These are phyloP conservation scores for Oreochromis spilurus DNA, from an alignment of 2,113 vertebrate species.

Conservation along the genomic window DNA sequence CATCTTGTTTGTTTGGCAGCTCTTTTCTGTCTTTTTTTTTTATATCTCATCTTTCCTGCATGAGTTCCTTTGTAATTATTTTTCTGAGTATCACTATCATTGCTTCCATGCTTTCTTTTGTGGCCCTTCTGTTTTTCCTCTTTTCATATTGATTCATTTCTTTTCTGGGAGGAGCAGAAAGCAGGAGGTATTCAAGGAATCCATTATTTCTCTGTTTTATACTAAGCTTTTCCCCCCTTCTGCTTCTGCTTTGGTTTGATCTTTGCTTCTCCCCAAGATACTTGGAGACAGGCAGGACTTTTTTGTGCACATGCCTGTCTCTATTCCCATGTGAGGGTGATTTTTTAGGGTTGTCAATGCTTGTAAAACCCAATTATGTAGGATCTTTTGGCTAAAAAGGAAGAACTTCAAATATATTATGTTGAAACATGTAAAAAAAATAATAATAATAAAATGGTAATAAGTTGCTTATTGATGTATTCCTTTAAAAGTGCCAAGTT, in stretches of 20 bases:
- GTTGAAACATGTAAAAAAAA: background rate
- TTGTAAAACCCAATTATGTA: background rate
- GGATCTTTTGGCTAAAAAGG: background rate
- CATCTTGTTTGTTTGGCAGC: background rate
- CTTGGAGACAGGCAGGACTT: background rate
- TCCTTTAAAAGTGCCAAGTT: background rate
- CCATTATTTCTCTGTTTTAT: background rate
- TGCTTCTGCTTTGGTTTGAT: slow-evolving; percentile 10
- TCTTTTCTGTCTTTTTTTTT: background rate
- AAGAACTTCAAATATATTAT: background rate
- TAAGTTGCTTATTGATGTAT: background rate
- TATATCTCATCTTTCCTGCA: background rate
- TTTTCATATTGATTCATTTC: background rate
- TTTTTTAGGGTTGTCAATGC: background rate
- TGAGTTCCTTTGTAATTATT: background rate
- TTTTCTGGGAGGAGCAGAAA: background rate
- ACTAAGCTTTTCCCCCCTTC: background rate
- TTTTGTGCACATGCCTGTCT: background rate
- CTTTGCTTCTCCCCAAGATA: background rate
- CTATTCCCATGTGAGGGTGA: background rate
- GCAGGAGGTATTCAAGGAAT: background rate
- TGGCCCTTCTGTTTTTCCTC: background rate
- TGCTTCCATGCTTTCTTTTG: background rate
- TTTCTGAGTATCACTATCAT: background rate
- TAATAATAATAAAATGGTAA: background rate